Percentiles rank a stretch among this genome's conserved stretches.
phyloP scores from a whole-genome alignment of 2,113 vertebrate genomes.

The Hylia prasina region DNA sequence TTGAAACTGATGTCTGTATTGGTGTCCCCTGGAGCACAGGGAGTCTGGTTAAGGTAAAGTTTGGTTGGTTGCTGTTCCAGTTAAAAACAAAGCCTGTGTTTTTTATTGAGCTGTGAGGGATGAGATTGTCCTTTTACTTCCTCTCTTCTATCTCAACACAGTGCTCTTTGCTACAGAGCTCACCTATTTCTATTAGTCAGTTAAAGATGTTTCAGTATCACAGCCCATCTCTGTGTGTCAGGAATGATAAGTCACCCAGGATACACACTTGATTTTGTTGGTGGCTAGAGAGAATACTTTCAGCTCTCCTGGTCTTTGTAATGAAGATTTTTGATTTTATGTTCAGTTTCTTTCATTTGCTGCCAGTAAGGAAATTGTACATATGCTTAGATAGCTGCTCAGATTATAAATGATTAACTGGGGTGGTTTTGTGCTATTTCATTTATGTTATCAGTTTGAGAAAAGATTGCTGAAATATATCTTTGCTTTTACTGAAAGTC shows the following conservation, averaged over 20 bases:
- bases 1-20: not conserved
- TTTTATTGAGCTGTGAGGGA: not conserved
- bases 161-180: not conserved
- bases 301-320: not conserved
- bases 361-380: not conserved
- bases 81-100: not conserved
- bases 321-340: constrained; percentile 16
- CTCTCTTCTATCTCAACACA: not conserved
- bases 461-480: not conserved
- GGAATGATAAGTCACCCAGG: not conserved
- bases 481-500: not conserved
- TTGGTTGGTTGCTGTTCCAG: not conserved
- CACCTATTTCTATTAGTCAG: not conserved
- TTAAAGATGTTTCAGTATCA: not conserved
- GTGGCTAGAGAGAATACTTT: not conserved
- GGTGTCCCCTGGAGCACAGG: not conserved
- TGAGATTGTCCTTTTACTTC: not conserved
- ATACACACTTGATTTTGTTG: not conserved
- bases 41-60: not conserved
- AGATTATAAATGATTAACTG: constrained; percentile 20
- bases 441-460: not conserved
- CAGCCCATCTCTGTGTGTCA: not conserved
- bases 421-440: constrained; percentile 7
- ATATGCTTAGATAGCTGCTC: not conserved
- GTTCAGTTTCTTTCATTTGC: constrained; percentile 30